Evolutionary conservation across 37 sponge, comb jelly and placozoan genomes (phyloP).

Genomic region (Haliclona indistincta): DNA sequence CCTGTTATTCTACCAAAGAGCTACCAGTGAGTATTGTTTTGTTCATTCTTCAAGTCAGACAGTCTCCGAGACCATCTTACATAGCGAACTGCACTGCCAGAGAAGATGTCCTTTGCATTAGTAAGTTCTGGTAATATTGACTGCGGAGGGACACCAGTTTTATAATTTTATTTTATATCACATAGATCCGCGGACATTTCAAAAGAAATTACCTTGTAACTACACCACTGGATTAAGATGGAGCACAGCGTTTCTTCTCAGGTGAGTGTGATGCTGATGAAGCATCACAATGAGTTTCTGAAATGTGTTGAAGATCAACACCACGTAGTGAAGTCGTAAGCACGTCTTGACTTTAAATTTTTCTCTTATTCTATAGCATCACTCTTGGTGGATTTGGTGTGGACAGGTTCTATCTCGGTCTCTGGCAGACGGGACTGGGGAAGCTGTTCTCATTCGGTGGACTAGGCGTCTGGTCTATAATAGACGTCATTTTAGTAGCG

Average conservation of each 20-base stretch:
- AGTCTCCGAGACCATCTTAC: constrained; percentile 33
- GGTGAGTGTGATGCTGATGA: constrained; percentile 7
- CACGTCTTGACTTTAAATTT: no score
- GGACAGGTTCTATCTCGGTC: constrained; percentile 92
- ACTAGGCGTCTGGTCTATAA: constrained; percentile 93
- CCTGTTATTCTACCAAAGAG: no score
- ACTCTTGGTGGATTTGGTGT: constrained; percentile 97
- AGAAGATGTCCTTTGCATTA: constrained; percentile 35
- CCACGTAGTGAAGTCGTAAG: no score
- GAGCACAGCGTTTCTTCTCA: constrained; percentile 79
- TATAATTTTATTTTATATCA: not conserved
- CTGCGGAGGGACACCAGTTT: not conserved
- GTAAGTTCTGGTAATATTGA: constrained; percentile 26
- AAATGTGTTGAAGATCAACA: no score
- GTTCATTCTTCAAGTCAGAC: constrained; percentile 16
- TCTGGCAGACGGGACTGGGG: constrained; percentile 85
- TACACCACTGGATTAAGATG: constrained; percentile 66
- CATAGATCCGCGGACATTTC: constrained; percentile 59
- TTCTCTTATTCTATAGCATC: constrained; percentile 60
- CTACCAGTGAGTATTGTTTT: no score
- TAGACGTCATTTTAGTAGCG: constrained; percentile 88
- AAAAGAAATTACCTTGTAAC: constrained; percentile 49
- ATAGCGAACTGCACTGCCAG: constrained; percentile 50
- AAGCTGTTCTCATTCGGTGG: constrained; percentile 95
- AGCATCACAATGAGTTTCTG: no score